phyloP scores from a whole-genome alignment of 2,888 invertebrate species.

The Oscheius sp. region DNA sequence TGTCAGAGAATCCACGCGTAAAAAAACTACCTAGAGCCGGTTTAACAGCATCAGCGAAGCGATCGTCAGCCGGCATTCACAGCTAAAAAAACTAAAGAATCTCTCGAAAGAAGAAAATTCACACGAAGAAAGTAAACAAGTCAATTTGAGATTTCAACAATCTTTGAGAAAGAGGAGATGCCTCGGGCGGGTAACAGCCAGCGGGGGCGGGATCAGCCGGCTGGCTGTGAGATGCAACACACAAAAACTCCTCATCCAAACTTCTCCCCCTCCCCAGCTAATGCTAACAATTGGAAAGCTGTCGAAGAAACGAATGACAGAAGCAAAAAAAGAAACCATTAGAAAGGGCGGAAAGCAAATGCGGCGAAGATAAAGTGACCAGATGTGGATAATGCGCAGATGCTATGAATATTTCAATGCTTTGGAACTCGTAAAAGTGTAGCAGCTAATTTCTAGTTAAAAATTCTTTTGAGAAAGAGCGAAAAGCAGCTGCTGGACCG shows the following conservation, averaged over 20 bases:
- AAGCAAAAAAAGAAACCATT: too few species aligned
- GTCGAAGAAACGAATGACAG: not conserved
- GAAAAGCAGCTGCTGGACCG: not conserved
- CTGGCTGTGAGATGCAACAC: not conserved
- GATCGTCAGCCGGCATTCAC: slow-evolving; percentile 58
- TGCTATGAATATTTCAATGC: slow-evolving; percentile 3
- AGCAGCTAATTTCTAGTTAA: not conserved
- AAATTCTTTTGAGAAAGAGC: too few species aligned
- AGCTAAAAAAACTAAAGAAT: not conserved
- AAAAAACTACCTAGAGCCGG: slow-evolving; percentile 59
- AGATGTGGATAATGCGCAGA: not conserved
- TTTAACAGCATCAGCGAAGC: slow-evolving; percentile 64
- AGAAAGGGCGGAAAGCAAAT: not conserved
- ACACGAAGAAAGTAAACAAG: not conserved
- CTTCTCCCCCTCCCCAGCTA: not conserved
- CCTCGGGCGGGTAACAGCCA: not conserved
- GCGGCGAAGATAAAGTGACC: not conserved
- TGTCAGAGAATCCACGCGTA: not conserved
- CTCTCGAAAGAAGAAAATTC: too few species aligned
- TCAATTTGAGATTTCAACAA: not conserved
- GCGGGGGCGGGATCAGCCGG: not conserved
- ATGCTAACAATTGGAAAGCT: not conserved
- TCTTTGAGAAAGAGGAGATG: not conserved
- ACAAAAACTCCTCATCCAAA: not conserved
- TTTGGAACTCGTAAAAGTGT: not conserved